Evolutionary conservation across 2,113 vertebrate species (phyloP).

Genomic region (Poicephalus gulielmi): DNA sequence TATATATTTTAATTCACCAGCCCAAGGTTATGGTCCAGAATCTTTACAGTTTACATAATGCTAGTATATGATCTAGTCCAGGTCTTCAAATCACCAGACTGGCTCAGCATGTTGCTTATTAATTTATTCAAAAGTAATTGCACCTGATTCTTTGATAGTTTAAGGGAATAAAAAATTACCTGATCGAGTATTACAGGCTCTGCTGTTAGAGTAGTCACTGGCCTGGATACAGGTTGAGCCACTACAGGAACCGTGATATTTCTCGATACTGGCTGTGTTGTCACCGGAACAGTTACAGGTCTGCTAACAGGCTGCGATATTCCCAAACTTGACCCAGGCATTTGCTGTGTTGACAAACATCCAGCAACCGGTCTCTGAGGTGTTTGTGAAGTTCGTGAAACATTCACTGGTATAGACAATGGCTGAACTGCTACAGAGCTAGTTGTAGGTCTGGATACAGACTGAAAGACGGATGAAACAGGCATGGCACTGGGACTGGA

Average conservation of each 20-base stretch:
- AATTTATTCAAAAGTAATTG: not conserved
- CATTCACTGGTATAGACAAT: constrained; percentile 68
- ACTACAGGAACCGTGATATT: constrained; percentile 60
- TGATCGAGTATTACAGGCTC: constrained; percentile 80
- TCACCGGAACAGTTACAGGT: constrained; percentile 67
- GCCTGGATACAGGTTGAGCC: constrained; percentile 57
- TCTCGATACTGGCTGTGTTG: constrained; percentile 52
- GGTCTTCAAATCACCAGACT: not conserved
- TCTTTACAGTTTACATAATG: not conserved
- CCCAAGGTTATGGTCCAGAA: not conserved
- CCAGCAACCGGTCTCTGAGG: constrained; percentile 52
- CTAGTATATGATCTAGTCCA: not conserved
- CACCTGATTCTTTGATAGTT: not conserved
- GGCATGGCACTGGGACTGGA: constrained; percentile 63
- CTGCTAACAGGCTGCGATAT: constrained; percentile 59
- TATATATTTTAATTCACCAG: not conserved
- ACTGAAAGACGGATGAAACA: constrained; percentile 67
- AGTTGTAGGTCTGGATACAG: constrained; percentile 65
- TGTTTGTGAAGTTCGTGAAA: constrained; percentile 55
- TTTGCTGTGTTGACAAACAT: constrained; percentile 59
- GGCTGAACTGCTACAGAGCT: constrained; percentile 68
- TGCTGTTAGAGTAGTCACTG: constrained; percentile 69
- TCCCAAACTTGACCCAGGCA: constrained; percentile 55
- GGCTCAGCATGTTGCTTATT: not conserved
- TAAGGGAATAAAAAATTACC: constrained; percentile 68